Conservation (phyloP, 2,797 vertebrate genomes). For the Sebastes glaucus region DNA sequence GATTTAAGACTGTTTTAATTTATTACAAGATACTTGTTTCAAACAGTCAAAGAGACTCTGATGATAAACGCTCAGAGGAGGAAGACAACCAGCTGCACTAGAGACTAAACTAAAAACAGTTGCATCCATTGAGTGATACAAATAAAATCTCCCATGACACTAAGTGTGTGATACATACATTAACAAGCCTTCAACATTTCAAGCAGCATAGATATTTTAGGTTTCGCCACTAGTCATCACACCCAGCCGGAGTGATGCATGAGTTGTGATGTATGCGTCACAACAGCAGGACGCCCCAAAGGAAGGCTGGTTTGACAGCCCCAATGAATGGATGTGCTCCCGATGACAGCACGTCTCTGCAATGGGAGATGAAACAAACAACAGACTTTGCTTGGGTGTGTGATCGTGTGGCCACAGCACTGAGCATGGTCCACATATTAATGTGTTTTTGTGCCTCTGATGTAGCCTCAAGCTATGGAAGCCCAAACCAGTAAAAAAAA, state of each 20-base stretch:
- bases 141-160: neutral
- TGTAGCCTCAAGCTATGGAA: neutral
- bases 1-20: neutral
- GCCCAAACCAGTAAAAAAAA: neutral
- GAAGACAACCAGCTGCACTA: neutral
- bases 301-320: conserved; percentile 40
- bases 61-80: neutral
- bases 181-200: neutral
- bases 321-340: conserved; percentile 30
- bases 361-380: conserved; percentile 37
- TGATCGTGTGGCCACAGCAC: neutral
- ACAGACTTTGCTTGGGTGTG: conserved; percentile 1
- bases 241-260: conserved; percentile 10
- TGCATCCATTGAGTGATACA: neutral
- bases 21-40: neutral
- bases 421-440: neutral
- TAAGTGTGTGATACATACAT: neutral
- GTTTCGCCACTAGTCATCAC: conserved; percentile 13
- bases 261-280: conserved; percentile 37
- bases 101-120: neutral
- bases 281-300: conserved; percentile 50
- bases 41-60: neutral
- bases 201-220: conserved; percentile 19
- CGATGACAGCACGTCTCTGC: conserved; percentile 46
- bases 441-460: conserved; percentile 1